Base-by-base conservation (phyloP, 2,113 vertebrate species). In the Phalacrocorax pelagicus region DNA sequence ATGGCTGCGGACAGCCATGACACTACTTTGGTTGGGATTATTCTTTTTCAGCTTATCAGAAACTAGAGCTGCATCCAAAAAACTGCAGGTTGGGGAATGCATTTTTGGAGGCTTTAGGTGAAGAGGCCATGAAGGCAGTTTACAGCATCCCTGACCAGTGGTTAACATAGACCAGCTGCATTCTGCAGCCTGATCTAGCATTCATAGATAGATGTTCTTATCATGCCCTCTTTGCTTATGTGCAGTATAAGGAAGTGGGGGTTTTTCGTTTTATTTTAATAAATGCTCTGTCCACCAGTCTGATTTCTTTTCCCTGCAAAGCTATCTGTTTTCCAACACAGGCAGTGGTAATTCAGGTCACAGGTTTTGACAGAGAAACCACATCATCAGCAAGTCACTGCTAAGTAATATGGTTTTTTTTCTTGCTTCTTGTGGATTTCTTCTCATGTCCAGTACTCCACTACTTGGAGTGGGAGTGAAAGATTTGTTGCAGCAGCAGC, bases 351-450 rank as follows among this genome's bases (percentile, higher is more conserved):
- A 93, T 86, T 81, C 91, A 93, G 92, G 80, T 94, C 86, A 95
- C 80, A 86, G 59, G 51, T 86, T 86, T 84, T 91, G 72, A 92
- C 58, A 86, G 79, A 83, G 59, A 88, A 97, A 90, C 30, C 83
- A 62, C 95, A 81, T n/a, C 0, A 12, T 86, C 83, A 94, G 75
- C 86, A 83, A 92, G 63, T 74, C 69, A n/a, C 51, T 84, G 69
- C 46, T 86, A 77, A 90, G 32, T 46, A 84, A 81, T 75, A 59
- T 12, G 7, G 15, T 8, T 0, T 86, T 84, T 79, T 92, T 88
- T 23, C 63, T 92, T 83, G 40, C 46, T 88, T 26, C 55, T 88
- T 5, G 4, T 71, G 42, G 22, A 40, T 92, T 88, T 91, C 51
- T 92, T 80, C 66, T 88, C 15, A n/a, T 70, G 83, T 32, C 69